These are phyloP conservation scores for Clinocottus analis DNA, from an alignment of 2,113 vertebrate genomes.

Conservation along the genomic window DNA sequence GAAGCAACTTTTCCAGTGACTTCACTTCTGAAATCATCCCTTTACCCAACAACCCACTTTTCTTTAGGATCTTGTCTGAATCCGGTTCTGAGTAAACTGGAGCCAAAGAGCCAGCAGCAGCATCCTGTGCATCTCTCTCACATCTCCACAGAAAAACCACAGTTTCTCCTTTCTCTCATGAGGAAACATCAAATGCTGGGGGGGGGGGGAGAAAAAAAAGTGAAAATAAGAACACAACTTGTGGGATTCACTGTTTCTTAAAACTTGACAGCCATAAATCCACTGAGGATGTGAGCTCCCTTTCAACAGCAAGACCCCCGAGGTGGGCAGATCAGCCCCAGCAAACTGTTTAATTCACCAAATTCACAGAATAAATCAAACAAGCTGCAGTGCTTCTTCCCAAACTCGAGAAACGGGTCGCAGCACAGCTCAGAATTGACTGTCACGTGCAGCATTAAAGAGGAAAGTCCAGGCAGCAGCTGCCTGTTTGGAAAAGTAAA, in stretches of 20 bases:
- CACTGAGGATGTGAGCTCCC: slow-evolving; percentile 5
- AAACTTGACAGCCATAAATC: slow-evolving; percentile 35
- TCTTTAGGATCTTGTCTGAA: slow-evolving; percentile 10
- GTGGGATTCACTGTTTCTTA: slow-evolving; percentile 45
- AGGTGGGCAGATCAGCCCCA: slow-evolving; percentile 33
- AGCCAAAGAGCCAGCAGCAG: not conserved
- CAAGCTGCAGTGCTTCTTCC: not conserved
- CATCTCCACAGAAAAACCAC: slow-evolving; percentile 22
- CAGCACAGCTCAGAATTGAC: not conserved
- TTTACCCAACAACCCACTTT: slow-evolving; percentile 15
- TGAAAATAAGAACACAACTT: slow-evolving; percentile 43
- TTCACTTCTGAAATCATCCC: not conserved
- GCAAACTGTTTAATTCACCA: slow-evolving; percentile 27
- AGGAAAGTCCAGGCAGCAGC: not conserved
- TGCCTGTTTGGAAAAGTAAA: not conserved
- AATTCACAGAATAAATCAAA: slow-evolving; percentile 8
- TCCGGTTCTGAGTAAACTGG: slow-evolving; percentile 4
- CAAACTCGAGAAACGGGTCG: slow-evolving; percentile 22
- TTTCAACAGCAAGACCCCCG: slow-evolving; percentile 23
- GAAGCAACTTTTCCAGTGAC: not conserved
- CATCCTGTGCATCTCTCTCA: slow-evolving; percentile 12
- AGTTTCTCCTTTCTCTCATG: slow-evolving; percentile 14
- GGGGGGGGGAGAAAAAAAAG: not conserved
- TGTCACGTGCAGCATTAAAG: too few species aligned
- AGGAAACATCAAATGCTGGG: slow-evolving; percentile 48